These are phyloP conservation scores for Muscina levida DNA, from an alignment of 2,888 invertebrate genomes.

Conservation along the genomic window DNA sequence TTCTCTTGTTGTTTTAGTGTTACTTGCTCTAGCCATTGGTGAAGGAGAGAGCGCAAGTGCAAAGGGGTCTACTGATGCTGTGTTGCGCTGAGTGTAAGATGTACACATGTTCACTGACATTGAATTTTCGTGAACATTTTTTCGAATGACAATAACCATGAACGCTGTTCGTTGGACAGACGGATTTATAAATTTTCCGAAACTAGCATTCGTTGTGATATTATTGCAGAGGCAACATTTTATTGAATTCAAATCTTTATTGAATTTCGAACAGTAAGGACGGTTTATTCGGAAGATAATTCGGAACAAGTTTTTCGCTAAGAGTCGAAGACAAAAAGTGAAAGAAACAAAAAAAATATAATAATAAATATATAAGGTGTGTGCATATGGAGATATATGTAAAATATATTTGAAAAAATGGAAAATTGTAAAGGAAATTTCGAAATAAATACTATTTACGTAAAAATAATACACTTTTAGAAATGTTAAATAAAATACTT, in stretches of 20 bases:
- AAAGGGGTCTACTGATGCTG: not conserved
- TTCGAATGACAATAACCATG: conserved; percentile 37
- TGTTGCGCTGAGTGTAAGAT: not conserved
- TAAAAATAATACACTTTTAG: no score
- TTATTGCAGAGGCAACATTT: conserved; percentile 26
- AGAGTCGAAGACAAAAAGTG: not conserved
- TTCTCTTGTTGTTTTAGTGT: conserved; percentile 5
- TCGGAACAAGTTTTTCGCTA: not conserved
- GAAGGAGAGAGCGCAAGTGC: not conserved
- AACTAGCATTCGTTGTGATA: conserved; percentile 27
- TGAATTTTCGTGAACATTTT: conserved; percentile 57
- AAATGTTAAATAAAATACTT: no score
- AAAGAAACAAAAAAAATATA: no score
- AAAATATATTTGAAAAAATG: no score
- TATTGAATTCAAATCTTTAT: conserved; percentile 51
- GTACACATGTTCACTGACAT: conserved; percentile 64
- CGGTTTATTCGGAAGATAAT: conserved; percentile 19
- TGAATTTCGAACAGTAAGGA: conserved; percentile 56
- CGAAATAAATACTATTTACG: no score
- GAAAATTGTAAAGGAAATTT: no score
- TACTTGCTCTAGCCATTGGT: not conserved
- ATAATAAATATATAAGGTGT: no score
- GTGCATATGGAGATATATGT: not conserved
- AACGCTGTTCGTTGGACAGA: no score
- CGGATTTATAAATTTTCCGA: no score